Evolutionary conservation across 2,888 invertebrate species (phyloP).

Genomic region (Xylocampa areola): DNA sequence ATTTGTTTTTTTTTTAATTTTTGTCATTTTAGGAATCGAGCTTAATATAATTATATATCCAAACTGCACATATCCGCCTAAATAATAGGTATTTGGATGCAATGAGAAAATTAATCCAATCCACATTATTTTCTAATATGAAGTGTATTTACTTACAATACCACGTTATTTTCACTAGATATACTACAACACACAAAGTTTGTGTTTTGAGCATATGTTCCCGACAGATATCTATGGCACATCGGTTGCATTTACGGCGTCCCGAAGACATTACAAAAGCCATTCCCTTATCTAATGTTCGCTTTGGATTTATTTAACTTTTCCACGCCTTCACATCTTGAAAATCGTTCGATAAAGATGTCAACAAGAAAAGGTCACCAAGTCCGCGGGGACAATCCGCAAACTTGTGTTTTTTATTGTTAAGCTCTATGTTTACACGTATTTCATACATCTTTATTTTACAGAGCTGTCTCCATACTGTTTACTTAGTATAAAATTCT

Average conservation of each 20-base stretch:
- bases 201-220: constrained; percentile 72
- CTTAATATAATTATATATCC: too few relatives aligned
- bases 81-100: too few relatives aligned
- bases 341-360: constrained; percentile 86
- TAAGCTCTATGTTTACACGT: constrained; percentile 53
- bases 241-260: constrained; percentile 88
- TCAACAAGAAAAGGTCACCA: constrained; percentile 85
- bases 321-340: constrained; percentile 86
- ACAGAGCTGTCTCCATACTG: neutral
- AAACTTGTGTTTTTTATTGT: constrained; percentile 67
- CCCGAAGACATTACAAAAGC: constrained; percentile 89
- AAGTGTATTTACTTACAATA: too few relatives aligned
- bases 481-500: neutral
- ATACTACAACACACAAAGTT: too few relatives aligned
- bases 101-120: too few relatives aligned
- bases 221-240: constrained; percentile 83
- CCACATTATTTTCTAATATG: too few relatives aligned
- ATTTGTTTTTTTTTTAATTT: constrained; percentile 1
- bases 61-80: too few relatives aligned
- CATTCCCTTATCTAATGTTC: constrained; percentile 89
- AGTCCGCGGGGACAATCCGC: constrained; percentile 68
- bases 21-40: too few relatives aligned
- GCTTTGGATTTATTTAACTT: constrained; percentile 88
- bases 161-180: too few relatives aligned
- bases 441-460: neutral